Conservation (phyloP, 2,113 vertebrate species). For the Ochotona princeps region DNA sequence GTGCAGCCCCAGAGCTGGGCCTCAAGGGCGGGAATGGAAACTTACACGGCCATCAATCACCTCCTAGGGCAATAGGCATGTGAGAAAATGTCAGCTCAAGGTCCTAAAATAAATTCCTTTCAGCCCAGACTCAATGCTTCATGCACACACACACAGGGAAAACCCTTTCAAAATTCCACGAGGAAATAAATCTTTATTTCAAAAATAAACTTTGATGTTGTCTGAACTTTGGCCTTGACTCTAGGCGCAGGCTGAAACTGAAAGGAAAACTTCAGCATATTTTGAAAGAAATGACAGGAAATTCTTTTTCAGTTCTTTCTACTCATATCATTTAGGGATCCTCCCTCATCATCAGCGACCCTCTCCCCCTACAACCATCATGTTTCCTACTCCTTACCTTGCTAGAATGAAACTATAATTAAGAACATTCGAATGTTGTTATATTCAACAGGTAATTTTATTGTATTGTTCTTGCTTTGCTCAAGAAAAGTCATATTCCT, state of each 20-base stretch:
- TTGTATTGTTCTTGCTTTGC: constrained; percentile 15
- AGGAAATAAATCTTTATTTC: constrained; percentile 74
- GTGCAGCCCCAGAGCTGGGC: constrained; percentile 4
- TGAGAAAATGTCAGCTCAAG: constrained; percentile 16
- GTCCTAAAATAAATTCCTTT: constrained; percentile 73
- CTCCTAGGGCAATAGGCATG: constrained; percentile 20
- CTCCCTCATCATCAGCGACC: background rate
- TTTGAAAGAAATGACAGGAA: constrained; percentile 62
- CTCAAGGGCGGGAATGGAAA: constrained; percentile 23
- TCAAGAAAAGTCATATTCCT: background rate
- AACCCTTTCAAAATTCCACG: constrained; percentile 70
- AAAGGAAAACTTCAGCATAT: constrained; percentile 42
- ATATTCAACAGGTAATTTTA: constrained; percentile 32
- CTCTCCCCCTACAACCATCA: background rate
- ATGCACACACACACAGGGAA: background rate
- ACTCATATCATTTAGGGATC: background rate
- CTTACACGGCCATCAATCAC: constrained; percentile 62
- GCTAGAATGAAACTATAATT: background rate
- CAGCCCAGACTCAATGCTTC: constrained; percentile 52
- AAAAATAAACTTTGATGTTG: constrained; percentile 74
- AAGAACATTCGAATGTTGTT: constrained; percentile 12
- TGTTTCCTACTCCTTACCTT: background rate
- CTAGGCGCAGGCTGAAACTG: constrained; percentile 57
- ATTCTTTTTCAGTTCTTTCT: constrained; percentile 47
- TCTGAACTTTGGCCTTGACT: constrained; percentile 72